Base-by-base conservation (phyloP, 2,888 invertebrate genomes). In the Agrotis clavis region DNA sequence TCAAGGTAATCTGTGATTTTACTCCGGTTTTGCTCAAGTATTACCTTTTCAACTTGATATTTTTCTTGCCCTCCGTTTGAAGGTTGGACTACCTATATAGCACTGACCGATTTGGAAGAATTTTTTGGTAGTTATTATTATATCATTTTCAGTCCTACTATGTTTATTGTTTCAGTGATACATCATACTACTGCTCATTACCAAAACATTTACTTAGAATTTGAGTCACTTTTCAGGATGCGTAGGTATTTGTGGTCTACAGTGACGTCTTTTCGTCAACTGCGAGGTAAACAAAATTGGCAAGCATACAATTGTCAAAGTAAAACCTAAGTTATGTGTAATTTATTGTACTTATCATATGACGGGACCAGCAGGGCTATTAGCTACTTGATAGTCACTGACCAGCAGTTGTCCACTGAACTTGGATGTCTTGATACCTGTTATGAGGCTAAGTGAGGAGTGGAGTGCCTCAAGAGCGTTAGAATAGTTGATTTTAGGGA, bases 191-290 rank as follows among this genome's bases (percentile, higher is more conserved):
- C 2, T 41, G 35, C 13, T 16, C 19, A 14, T 30, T 30, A 30
- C 18, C 9, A 9, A 41, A 56, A 41, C 13, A 45, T 68, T 30
- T 30, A 25, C 14, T 2, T 45, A 41, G 21, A 67, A 45, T 7
- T 45, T 45, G 41, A 68, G 57, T 57, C 57, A 70, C 30, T 13
- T 50, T 16, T 45, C 18, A 14, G 45, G 13, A 45, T 50, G 5
- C 30, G 2, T 45, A 9, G 41, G 41, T 41, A 53, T 48, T 35
- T 56, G n/a, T 56, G 48, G 69, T 67, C 16, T 48, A 35, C 45
- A 35, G 13, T 48, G 56, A 67, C 48, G 7, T 41, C 7, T n/a
- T 56, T 56, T 19, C 2, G 13, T 16, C 14, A 9, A 41, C n/a
- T 14, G 45, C 16, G 16, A 18, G 13, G n/a, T 4, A 57, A 57